Evolutionary conservation across 2,113 vertebrate genomes (phyloP).

Genomic region (Apodemus sylvaticus): DNA sequence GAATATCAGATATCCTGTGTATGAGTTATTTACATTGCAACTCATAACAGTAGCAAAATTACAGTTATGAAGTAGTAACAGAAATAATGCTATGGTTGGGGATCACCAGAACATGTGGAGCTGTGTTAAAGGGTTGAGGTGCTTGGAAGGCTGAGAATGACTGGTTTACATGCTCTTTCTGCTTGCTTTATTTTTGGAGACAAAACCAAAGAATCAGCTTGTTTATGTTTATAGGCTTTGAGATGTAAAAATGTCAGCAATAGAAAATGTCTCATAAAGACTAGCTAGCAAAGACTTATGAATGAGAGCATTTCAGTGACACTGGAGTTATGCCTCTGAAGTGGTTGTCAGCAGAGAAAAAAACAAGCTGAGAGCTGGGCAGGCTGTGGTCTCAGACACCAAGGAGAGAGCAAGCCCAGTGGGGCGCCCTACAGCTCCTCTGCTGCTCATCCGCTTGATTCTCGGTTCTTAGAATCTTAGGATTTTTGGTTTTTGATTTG

Average conservation of each 20-base stretch:
- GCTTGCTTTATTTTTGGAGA: constrained; percentile 35
- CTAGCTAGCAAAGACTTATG: neutral
- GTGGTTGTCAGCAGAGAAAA: neutral
- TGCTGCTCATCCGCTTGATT: constrained; percentile 60
- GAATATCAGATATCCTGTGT: neutral
- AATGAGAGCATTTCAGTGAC: neutral
- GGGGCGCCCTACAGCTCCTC: constrained; percentile 63
- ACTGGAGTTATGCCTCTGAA: neutral
- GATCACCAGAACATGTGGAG: neutral
- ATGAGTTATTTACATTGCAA: neutral
- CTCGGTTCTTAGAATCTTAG: neutral
- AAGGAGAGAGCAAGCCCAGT: too few relatives aligned
- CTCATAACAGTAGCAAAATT: neutral
- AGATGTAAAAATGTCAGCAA: neutral
- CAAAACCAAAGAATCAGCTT: neutral
- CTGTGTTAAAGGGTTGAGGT: neutral
- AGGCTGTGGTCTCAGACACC: neutral
- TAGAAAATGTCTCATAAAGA: neutral
- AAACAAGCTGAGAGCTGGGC: neutral
- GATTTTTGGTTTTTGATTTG: neutral
- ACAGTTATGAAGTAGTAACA: neutral
- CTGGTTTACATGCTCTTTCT: neutral
- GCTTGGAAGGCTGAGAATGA: neutral
- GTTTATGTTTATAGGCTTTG: neutral
- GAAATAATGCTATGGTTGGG: neutral